Evolutionary conservation across 1,140 invertebrate species (phyloP).

Genomic region (Lasaia peninsularis): DNA sequence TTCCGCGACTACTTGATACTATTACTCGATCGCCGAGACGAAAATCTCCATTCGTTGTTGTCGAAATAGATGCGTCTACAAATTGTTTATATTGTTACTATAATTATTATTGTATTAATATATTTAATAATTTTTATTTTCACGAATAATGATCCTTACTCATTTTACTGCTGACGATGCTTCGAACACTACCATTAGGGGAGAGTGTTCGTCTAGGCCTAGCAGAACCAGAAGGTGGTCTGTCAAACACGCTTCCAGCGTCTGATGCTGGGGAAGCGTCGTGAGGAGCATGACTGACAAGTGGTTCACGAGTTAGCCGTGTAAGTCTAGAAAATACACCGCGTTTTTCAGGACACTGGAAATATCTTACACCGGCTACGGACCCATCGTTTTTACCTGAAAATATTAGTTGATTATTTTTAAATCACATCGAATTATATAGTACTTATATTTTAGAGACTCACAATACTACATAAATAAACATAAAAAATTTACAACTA

Average conservation of each 20-base stretch:
- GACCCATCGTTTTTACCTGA: conserved; percentile 97
- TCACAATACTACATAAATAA: neutral
- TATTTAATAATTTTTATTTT: neutral
- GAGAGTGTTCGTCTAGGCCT: conserved; percentile 63
- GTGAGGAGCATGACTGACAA: conserved; percentile 67
- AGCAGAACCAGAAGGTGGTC: conserved; percentile 57
- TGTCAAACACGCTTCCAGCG: conserved; percentile 62
- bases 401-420: conserved; percentile 26
- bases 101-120: neutral
- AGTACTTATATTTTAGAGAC: too few relatives aligned
- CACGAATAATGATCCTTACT: conserved; percentile 44
- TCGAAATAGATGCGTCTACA: conserved; percentile 82
- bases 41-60: conserved; percentile 79
- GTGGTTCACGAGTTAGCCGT: conserved; percentile 87
- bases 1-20: conserved; percentile 88
- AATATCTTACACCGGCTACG: conserved; percentile 93
- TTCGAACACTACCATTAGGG: conserved; percentile 71
- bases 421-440: too few relatives aligned
- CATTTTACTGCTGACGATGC: conserved; percentile 75
- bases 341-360: conserved; percentile 95
- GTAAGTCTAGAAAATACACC: conserved; percentile 96
- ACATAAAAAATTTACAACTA: neutral
- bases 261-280: conserved; percentile 68
- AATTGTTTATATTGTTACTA: conserved; percentile 16
- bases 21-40: conserved; percentile 94